Evolutionary conservation across 2,888 invertebrate species (phyloP), one percentile per base, ranked within the genome.

Genomic region (Epirrhoe alternata): DNA sequence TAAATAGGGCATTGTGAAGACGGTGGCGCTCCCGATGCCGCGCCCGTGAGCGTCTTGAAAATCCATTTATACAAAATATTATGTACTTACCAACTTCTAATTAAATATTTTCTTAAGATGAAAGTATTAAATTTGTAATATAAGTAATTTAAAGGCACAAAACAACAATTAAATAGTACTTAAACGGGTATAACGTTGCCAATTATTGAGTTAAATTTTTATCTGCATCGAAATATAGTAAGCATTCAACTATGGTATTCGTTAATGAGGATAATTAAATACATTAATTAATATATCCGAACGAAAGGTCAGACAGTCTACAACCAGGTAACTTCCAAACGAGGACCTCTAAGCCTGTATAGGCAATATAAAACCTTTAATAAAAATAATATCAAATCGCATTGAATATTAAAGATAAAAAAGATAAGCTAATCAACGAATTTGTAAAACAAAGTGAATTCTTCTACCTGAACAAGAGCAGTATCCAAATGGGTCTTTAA

Each of bases 361-460:
- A 33, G 33, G 33, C 33, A 33, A 33, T 33, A 14, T 24, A 14
- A 47, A 3, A 49, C 16, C 12, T n/a, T n/a, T 50, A 16, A 51
- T 51, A 42, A 52, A 61, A 54, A 50, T 56, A 33, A 60, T 47
- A 51, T 52, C 24, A 56, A 55, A 42, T 52, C 10, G 45, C 52
- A 63, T 57, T 68, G 69, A 72, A 69, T 62, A 62, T 68, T 61
- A 61, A 75, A 30, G 78, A 80, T 80, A 73, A 74, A 73, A 71
- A 70, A 70, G 83, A 85, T 88, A 86, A 84, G 78, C 77, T 77
- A 81, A 86, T 83, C 82, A 83, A 83, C 81, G 79, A 83, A 87
- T 88, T 88, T 86, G 87, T 87, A 82, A 88, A 87, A 89, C 86
- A 87, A 87, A 84, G 80, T 81, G 75, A 75, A 74, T 67, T 74